Conservation (phyloP, 30 jellyfish, hydroid and myxozoan species). For the Cassiopea xamachana region DNA sequence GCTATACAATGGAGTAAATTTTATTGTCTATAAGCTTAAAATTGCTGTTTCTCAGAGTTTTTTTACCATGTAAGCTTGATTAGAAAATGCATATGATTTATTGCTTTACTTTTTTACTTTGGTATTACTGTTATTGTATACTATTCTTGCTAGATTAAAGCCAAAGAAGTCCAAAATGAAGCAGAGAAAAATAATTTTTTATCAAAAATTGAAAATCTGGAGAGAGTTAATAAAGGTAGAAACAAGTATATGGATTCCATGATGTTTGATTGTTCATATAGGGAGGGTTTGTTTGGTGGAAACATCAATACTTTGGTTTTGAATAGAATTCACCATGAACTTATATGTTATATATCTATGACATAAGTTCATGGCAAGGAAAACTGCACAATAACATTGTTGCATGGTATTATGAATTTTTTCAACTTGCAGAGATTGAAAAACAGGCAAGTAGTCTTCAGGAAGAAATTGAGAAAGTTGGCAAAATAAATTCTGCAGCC, state of each 20-base stretch:
- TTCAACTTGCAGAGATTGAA: conserved; percentile 20
- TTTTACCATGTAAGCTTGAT: no score
- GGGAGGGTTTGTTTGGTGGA: no score
- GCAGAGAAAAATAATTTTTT: conserved; percentile 11
- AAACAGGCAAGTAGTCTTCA: conserved; percentile 13
- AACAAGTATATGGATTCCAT: neutral
- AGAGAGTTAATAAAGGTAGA: conserved; percentile 62
- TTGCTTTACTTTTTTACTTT: neutral
- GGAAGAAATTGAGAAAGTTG: conserved; percentile 56
- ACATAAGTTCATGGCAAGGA: no score
- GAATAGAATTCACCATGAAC: no score
- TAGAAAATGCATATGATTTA: no score
- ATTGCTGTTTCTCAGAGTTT: no score
- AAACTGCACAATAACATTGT: no score
- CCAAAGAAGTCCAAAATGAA: conserved; percentile 61
- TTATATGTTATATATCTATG: no score
- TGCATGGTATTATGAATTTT: neutral
- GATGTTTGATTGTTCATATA: neutral
- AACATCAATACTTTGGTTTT: no score
- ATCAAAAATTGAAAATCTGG: conserved; percentile 37
- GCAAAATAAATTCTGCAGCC: conserved; percentile 22
- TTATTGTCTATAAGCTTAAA: no score
- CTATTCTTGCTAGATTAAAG: conserved; percentile 57
- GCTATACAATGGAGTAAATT: no score
- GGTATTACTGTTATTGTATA: neutral